Base-by-base conservation (phyloP, 1,140 invertebrate genomes). In the Drosophila bipectinata region DNA sequence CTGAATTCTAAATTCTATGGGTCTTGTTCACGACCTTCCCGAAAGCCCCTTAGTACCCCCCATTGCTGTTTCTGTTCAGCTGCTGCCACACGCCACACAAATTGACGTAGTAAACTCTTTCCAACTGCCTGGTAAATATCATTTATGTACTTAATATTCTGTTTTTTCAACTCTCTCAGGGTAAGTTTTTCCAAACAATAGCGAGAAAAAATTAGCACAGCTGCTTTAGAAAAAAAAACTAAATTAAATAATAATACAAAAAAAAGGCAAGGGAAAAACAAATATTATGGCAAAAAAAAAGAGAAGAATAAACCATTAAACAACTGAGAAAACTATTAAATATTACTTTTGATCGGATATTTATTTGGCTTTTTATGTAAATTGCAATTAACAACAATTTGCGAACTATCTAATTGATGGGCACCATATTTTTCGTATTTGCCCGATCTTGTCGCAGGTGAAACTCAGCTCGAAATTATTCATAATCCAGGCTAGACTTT, bases 141-240 rank as follows among this genome's bases (percentile, higher is more conserved):
- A 63, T 73, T 73, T 73, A 73, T 73, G 69, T 73, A 72, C 49
- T 54, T 51, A 72, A 53, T 72, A 74, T 63, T 58, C 51, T 64
- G 55, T 73, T 73, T 34, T 64, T 64, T 64, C 58, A 34, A 52
- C 59, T 37, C 71, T 75, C 77, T 79, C 72, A 74, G 64, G 77
- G 80, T 84, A 57, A 84, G 80, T 80, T 79, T 66, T 69, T 60
- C 72, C 80, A 84, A 64, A 83, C 80, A 83, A 83, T 83, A 67
- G 77, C 72, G 72, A 59, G 77, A 80, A 80, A 69, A 74, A 84
- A 84, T 84, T 84, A 84, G 80, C 72, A 84, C 80, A 84, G 80
- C 76, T 84, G 80, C 66, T 76, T 28, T 55, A 60, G 58, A 63
- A 57, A 45, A 59, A 53, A 45, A 39, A 10, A 28, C 26, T 6